Conservation (phyloP, 2,113 vertebrate genomes). For the Ailuropoda melanoleuca region DNA sequence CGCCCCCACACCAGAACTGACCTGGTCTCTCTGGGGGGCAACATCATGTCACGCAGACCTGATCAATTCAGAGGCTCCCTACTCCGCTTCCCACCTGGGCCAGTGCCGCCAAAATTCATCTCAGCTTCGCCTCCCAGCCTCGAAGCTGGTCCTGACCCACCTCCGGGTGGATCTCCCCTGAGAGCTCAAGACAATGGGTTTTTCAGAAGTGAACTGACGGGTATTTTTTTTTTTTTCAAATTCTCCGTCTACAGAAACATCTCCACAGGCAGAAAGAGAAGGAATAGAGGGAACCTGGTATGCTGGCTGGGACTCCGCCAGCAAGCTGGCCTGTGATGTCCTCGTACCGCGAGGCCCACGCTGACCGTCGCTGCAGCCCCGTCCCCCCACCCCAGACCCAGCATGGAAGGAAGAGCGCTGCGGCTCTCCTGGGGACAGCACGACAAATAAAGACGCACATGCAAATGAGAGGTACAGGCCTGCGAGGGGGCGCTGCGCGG, state of each 20-base stretch:
- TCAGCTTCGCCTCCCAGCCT: not conserved
- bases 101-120: rapidly evolving
- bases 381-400: rapidly evolving
- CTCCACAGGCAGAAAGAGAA: not conserved
- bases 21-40: too few species aligned
- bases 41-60: rapidly evolving
- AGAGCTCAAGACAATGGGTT: not conserved
- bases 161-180: rapidly evolving
- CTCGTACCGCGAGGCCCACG: not conserved
- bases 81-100: not conserved
- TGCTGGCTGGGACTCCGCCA: not conserved
- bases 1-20: rapidly evolving
- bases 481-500: rapidly evolving
- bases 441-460: rapidly evolving
- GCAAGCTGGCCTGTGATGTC: rapidly evolving
- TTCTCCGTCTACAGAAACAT: not conserved
- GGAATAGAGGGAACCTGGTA: not conserved
- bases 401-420: rapidly evolving
- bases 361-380: rapidly evolving
- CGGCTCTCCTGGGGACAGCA: rapidly evolving
- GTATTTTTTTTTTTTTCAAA: not conserved
- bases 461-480: rapidly evolving
- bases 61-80: rapidly evolving
- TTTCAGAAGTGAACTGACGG: not conserved
- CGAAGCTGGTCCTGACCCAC: not conserved